Conservation (phyloP, 1,140 invertebrate species). For the Drosophila leontia region DNA sequence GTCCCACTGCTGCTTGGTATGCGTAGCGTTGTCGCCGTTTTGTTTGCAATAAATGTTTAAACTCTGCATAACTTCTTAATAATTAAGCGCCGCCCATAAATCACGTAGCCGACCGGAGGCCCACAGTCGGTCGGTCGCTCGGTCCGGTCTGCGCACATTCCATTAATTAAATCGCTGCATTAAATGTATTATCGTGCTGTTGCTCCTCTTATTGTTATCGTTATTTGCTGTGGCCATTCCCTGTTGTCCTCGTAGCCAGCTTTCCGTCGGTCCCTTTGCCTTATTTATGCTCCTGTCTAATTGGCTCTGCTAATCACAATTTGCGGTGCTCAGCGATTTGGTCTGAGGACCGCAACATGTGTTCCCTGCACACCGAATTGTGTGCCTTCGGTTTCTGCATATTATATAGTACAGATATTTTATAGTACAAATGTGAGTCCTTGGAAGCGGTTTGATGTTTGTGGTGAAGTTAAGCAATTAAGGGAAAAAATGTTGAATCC, state of each 20-base stretch:
- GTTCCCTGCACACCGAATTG: background rate
- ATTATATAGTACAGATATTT: background rate
- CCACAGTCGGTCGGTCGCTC: conserved; percentile 4
- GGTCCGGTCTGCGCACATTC: conserved; percentile 31
- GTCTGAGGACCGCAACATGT: conserved; percentile 40
- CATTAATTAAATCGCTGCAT: conserved; percentile 75
- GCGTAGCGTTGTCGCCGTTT: conserved; percentile 65
- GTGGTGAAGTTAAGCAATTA: background rate
- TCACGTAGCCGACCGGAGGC: conserved; percentile 41
- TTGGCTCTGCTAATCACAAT: conserved; percentile 70
- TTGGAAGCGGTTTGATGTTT: too few species aligned
- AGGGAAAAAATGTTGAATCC: too few species aligned
- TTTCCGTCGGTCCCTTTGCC: conserved; percentile 28
- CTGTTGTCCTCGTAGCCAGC: conserved; percentile 23
- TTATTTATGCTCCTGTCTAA: conserved; percentile 69
- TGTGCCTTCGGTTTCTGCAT: conserved; percentile 4
- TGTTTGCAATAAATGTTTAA: conserved; percentile 81
- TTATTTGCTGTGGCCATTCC: conserved; percentile 28
- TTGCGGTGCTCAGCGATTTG: conserved; percentile 36
- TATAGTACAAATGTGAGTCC: background rate
- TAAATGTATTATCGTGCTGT: conserved; percentile 55
- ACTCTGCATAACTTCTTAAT: conserved; percentile 78
- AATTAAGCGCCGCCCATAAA: conserved; percentile 75
- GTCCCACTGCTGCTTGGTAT: conserved; percentile 52
- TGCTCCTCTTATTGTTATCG: conserved; percentile 39